Conservation (phyloP, 1,140 invertebrate genomes). For the Holotrichia oblita region DNA sequence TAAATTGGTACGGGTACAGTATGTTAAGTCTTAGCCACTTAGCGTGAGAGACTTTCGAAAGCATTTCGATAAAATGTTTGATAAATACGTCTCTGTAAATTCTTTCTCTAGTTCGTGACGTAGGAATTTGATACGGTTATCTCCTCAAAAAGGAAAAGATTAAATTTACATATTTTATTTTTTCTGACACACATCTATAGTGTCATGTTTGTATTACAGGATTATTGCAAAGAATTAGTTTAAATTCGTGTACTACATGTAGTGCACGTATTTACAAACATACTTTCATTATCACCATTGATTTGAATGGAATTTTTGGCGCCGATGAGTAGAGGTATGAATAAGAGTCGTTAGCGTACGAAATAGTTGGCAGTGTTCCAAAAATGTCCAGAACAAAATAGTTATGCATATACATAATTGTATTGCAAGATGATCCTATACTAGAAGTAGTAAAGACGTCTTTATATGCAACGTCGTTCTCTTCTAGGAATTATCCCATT, state of each 20-base stretch:
- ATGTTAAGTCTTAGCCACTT: background rate
- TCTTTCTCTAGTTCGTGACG: background rate
- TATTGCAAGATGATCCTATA: background rate
- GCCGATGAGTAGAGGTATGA: background rate
- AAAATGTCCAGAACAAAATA: background rate
- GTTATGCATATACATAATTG: background rate
- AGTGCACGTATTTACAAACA: no score
- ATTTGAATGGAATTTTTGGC: background rate
- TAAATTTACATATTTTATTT: no score
- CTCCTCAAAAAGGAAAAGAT: background rate
- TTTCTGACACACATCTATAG: no score
- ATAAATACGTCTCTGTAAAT: background rate
- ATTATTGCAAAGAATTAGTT: no score
- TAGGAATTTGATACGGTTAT: background rate
- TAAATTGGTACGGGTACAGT: background rate
- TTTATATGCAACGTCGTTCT: background rate
- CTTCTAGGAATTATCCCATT: background rate
- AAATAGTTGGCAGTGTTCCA: background rate
- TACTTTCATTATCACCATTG: no score
- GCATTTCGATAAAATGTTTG: background rate
- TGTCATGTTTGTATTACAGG: no score
- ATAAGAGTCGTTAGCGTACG: background rate
- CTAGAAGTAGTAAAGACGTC: background rate
- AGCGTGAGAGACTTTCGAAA: background rate
- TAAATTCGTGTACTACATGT: no score